A percentile compares a stretch with the other conserved stretches of the same genome.
These are phyloP conservation scores for Heliothis virescens DNA, from an alignment of 1,140 invertebrate genomes.

Conservation along the genomic window DNA sequence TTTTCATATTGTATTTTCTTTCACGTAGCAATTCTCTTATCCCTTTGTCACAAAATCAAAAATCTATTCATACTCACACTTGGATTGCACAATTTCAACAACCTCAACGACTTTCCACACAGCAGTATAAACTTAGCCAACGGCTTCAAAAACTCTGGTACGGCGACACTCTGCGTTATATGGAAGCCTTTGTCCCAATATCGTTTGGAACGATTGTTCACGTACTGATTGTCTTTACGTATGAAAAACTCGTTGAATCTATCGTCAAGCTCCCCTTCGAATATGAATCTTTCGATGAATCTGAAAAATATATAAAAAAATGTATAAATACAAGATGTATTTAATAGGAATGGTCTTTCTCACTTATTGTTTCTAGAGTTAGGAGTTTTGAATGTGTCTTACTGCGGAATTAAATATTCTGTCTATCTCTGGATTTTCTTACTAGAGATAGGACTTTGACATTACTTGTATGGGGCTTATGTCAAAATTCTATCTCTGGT, in stretches of 20 bases:
- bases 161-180: conserved; percentile 82
- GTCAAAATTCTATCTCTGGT: too few relatives aligned
- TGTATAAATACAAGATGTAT: too few relatives aligned
- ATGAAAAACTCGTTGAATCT: conserved; percentile 88
- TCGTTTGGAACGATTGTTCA: conserved; percentile 85
- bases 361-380: too few relatives aligned
- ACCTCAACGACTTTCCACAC: conserved; percentile 87
- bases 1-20: too few relatives aligned
- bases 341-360: too few relatives aligned
- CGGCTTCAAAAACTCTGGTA: conserved; percentile 87
- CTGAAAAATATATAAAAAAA: conserved; percentile 66
- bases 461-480: too few relatives aligned
- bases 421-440: too few relatives aligned
- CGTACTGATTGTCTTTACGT: conserved; percentile 84
- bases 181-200: conserved; percentile 88
- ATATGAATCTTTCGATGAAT: conserved; percentile 88
- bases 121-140: conserved; percentile 87
- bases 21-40: too few relatives aligned
- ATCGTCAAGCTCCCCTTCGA: conserved; percentile 88
- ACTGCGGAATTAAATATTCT: too few relatives aligned
- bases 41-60: too few relatives aligned
- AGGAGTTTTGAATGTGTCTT: too few relatives aligned
- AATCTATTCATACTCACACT: conserved; percentile 79
- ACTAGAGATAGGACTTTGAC: too few relatives aligned
- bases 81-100: conserved; percentile 88